Conservation (phyloP, 2,888 invertebrate species). For the Pyrochroa serraticornis region DNA sequence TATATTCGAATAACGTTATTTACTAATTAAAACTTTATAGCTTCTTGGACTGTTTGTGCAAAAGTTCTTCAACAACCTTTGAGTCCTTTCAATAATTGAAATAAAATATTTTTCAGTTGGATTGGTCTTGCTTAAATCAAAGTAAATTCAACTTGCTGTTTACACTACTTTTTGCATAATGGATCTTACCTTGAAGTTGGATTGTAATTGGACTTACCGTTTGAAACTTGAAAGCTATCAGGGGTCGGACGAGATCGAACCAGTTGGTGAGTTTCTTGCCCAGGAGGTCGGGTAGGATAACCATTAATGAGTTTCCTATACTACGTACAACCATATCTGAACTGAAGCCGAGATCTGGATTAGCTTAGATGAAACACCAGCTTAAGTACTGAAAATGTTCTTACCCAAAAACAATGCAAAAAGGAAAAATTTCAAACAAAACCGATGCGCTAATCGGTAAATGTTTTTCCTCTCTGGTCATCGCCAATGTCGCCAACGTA, state of each 20-base stretch:
- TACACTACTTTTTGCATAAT: no score
- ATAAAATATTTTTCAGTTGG: no score
- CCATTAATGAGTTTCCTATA: constrained; percentile 89
- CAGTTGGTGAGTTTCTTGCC: constrained; percentile 90
- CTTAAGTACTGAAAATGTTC: constrained; percentile 44
- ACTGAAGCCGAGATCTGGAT: constrained; percentile 57
- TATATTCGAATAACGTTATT: no score
- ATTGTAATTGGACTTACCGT: constrained; percentile 70
- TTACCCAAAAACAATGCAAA: constrained; percentile 95
- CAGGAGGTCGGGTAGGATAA: constrained; percentile 83
- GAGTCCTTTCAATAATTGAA: no score
- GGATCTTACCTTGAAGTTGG: no score
- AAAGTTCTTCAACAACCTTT: no score
- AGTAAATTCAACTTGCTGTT: no score
- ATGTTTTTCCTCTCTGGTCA: constrained; percentile 88
- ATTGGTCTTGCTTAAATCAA: no score
- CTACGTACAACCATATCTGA: constrained; percentile 87
- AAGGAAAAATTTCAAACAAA: constrained; percentile 96
- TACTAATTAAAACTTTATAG: no score
- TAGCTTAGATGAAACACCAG: not conserved
- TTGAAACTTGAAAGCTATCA: constrained; percentile 93
- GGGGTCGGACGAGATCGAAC: constrained; percentile 89
- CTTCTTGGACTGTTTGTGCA: no score
- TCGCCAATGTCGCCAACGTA: constrained; percentile 79
- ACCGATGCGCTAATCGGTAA: constrained; percentile 88